These are phyloP conservation scores for Thaleichthys pacificus DNA, from an alignment of 2,797 vertebrate genomes.

Conservation along the genomic window DNA sequence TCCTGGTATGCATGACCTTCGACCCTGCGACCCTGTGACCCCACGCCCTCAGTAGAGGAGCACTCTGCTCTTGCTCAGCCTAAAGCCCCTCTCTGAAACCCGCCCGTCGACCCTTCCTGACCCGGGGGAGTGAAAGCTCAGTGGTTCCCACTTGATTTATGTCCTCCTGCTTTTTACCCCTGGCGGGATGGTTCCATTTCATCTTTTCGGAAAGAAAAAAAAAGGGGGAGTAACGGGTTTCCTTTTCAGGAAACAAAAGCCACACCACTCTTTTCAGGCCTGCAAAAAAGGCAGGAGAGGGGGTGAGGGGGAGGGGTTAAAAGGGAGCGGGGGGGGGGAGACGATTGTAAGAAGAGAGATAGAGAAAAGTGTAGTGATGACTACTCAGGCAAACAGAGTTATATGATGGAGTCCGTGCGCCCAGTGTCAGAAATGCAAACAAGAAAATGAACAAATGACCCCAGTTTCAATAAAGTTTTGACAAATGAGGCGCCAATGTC, in stretches of 20 bases:
- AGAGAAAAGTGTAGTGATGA: constrained; percentile 34
- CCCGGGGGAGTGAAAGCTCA: constrained; percentile 75
- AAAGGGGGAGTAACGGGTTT: constrained; percentile 70
- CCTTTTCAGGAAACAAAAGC: constrained; percentile 81
- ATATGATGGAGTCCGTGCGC: constrained; percentile 12
- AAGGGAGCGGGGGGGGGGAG: neutral
- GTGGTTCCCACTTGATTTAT: constrained; percentile 89
- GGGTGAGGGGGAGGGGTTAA: neutral
- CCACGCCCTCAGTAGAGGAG: constrained; percentile 33
- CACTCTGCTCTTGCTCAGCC: constrained; percentile 66
- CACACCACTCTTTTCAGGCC: constrained; percentile 59
- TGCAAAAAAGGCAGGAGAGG: constrained; percentile 21
- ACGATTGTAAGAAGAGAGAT: neutral
- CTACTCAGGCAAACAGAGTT: neutral
- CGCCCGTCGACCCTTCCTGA: constrained; percentile 72
- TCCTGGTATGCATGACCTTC: constrained; percentile 59
- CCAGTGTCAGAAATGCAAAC: constrained; percentile 56
- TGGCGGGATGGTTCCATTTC: constrained; percentile 82
- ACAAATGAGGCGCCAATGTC: neutral
- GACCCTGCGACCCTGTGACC: constrained; percentile 60
- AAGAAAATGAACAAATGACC: neutral
- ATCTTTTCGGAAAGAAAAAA: constrained; percentile 77
- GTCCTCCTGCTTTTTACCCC: constrained; percentile 78
- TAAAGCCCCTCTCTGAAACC: constrained; percentile 49
- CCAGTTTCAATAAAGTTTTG: neutral